Base-by-base conservation (phyloP, 2,888 invertebrate species). In the Catocala nupta region DNA sequence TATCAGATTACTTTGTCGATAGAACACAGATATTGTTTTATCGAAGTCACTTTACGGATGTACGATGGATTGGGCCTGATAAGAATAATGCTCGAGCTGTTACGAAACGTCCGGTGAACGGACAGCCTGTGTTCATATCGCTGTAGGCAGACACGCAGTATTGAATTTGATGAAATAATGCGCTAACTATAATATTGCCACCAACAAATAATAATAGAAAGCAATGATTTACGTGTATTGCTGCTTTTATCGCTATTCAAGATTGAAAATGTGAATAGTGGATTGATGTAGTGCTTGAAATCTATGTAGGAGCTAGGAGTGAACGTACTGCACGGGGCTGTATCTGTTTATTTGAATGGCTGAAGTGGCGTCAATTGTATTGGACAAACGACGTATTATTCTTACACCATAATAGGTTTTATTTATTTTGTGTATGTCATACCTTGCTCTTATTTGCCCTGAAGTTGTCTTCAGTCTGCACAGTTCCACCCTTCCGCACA, bases 81-180 rank as follows among this genome's bases (percentile, higher is more conserved):
- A 78, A 76, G 71, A 76, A 65, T 71, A 70, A 64, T 69, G 72
- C 72, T 67, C 60, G 71, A 68, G 72, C 65, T 69, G 65, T 80
- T 73, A 74, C 75, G 71, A 79, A 72, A 77, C 73, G 77, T 82
- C 81, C 81, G 81, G 81, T 78, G 81, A 81, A 78, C 63, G 79
- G 64, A 5, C 43, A 50, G 49, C 16, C 6, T 45, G 34, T 47
- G 45, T 57, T 51, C 63, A 70, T 63, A 69, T 75, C 36, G 66
- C 70, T 78, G 63, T 75, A 71, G 71, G 71, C 76, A 69, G 70
- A 63, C 66, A 75, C 16, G 48, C 58, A 64, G 66, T 60, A 70
- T 78, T 71, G 73, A 76, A 70, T 77, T 77, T 77, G 77, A 76
- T 73, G 77, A 71, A 78, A 77, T 78, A 76, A 76, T 78, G 64